phyloP scores from a whole-genome alignment of 2,797 vertebrate species.

The Hyperoplus lanceolatus region DNA sequence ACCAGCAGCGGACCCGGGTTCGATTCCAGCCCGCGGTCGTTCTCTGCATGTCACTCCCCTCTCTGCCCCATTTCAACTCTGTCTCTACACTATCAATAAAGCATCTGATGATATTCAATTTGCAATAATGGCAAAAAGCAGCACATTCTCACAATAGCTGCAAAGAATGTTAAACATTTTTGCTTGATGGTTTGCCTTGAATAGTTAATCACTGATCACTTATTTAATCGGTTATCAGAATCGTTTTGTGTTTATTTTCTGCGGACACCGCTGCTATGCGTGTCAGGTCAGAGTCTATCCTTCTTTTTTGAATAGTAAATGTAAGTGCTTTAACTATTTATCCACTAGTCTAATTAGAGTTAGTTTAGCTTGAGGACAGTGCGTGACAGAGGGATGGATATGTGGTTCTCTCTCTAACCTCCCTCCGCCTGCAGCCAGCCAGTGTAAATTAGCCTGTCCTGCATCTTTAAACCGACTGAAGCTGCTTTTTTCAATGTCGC shows the following conservation, averaged over 20 bases:
- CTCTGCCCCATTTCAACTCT: too few relatives aligned
- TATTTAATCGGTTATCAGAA: background rate
- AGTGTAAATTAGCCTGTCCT: slow-evolving; percentile 72
- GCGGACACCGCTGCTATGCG: background rate
- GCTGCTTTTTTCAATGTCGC: slow-evolving; percentile 53
- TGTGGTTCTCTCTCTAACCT: slow-evolving; percentile 49
- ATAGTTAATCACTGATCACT: background rate
- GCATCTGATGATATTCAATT: too few relatives aligned
- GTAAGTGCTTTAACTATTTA: slow-evolving; percentile 31
- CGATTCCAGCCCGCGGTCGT: too few relatives aligned
- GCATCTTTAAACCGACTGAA: slow-evolving; percentile 45
- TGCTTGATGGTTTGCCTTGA: background rate
- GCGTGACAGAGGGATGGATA: slow-evolving; percentile 23
- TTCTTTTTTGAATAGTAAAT: slow-evolving; percentile 10
- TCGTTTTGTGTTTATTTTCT: background rate
- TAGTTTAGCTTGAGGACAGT: slow-evolving; percentile 24
- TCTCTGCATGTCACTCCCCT: too few relatives aligned
- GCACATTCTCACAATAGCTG: background rate
- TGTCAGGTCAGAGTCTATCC: background rate
- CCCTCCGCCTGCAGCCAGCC: slow-evolving; percentile 54
- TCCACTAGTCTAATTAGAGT: slow-evolving; percentile 27
- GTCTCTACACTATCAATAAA: too few relatives aligned
- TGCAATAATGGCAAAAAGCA: background rate
- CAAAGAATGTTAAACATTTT: background rate
- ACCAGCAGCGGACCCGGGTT: too few relatives aligned